Percentiles rank a stretch among this genome's conserved stretches.
These are phyloP conservation scores for Isoperla grammatica DNA, from an alignment of 2,888 invertebrate species.

Conservation along the genomic window DNA sequence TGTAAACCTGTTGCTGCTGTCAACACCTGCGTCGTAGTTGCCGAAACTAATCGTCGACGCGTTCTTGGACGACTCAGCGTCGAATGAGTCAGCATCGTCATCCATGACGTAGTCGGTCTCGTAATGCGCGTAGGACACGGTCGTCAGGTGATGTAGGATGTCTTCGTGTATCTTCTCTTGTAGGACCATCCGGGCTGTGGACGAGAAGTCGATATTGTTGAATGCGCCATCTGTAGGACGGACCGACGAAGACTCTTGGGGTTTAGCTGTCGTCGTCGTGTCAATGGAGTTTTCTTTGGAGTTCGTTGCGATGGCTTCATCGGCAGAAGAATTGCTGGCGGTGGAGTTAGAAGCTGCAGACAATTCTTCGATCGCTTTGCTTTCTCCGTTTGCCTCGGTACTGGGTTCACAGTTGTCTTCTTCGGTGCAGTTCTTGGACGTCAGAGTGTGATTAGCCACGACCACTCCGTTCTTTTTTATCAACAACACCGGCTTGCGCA, in stretches of 20 bases:
- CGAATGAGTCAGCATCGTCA: neutral
- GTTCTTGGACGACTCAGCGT: neutral
- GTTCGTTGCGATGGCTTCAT: no score
- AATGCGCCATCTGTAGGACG: slow-evolving; percentile 5
- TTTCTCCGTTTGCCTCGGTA: no score
- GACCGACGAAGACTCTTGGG: neutral
- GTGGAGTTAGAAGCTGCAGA: no score
- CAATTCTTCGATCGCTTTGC: no score
- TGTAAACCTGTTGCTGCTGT: neutral
- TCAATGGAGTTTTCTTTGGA: no score
- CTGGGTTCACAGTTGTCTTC: no score
- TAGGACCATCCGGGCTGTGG: slow-evolving; percentile 6
- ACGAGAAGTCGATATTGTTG: slow-evolving; percentile 13
- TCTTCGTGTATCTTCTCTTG: slow-evolving; percentile 14
- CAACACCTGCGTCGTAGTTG: neutral
- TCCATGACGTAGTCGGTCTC: slow-evolving; percentile 15
- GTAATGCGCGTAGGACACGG: slow-evolving; percentile 10
- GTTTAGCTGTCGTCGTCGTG: no score
- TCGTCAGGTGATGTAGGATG: slow-evolving; percentile 11
- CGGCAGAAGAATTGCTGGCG: no score
- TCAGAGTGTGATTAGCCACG: no score
- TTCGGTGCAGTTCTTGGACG: no score
- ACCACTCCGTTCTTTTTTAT: no score
- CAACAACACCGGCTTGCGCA: no score
- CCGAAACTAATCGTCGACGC: neutral